A percentile compares a stretch with the other conserved stretches of the same genome.
These are phyloP conservation scores for Phengaris arion DNA, from an alignment of 2,888 invertebrate genomes.

Conservation along the genomic window DNA sequence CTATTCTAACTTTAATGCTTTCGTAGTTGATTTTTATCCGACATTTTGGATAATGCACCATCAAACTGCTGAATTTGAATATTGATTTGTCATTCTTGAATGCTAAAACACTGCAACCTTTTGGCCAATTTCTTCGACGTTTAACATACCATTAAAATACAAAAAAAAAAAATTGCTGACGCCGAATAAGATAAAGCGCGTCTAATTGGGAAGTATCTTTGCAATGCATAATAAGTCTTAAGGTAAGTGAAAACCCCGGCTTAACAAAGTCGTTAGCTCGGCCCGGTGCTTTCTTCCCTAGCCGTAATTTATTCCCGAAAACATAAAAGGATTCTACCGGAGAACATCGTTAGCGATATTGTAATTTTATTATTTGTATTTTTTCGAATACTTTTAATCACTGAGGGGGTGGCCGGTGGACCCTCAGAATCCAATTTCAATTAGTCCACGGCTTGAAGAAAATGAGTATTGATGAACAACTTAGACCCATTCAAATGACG, in stretches of 20 bases:
- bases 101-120: neutral
- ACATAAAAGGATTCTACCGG: conserved; percentile 76
- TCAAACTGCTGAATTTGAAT: conserved; percentile 7
- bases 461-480: conserved; percentile 71
- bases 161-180: conserved; percentile 5
- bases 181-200: conserved; percentile 13
- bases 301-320: conserved; percentile 75
- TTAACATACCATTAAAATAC: neutral
- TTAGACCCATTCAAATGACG: conserved; percentile 55
- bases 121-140: neutral
- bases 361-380: conserved; percentile 81
- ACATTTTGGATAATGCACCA: neutral
- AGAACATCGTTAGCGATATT: conserved; percentile 78
- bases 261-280: conserved; percentile 65
- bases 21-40: too few relatives aligned
- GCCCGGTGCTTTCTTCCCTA: conserved; percentile 60
- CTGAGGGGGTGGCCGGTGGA: conserved; percentile 54
- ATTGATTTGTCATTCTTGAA: neutral
- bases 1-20: too few relatives aligned
- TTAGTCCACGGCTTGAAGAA: conserved; percentile 73
- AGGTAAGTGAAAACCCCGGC: conserved; percentile 49
- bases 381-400: conserved; percentile 79
- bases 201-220: conserved; percentile 36
- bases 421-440: conserved; percentile 78
- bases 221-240: conserved; percentile 46